Conservation (phyloP, 2,797 vertebrate species). For the Tragopan temminckii region DNA sequence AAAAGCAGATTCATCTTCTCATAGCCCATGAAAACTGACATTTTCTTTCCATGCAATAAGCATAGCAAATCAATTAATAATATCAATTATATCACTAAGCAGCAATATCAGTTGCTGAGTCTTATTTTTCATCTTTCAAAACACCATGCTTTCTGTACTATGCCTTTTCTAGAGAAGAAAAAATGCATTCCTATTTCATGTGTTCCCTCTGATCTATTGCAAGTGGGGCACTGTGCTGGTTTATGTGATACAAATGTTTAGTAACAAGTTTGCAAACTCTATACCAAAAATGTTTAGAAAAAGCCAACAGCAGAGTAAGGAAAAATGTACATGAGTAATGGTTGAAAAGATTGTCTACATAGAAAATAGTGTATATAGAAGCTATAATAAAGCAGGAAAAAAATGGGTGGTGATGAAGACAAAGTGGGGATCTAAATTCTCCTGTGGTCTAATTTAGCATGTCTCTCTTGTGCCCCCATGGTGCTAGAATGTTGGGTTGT, state of each 20-base stretch:
- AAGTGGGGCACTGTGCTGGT: neutral
- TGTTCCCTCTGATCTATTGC: neutral
- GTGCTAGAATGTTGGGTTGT: neutral
- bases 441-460: neutral
- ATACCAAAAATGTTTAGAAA: neutral
- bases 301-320: neutral
- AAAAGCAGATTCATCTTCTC: neutral
- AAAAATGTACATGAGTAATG: neutral
- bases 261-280: neutral
- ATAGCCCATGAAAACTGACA: neutral
- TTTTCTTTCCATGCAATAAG: slow-evolving; percentile 2
- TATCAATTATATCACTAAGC: neutral
- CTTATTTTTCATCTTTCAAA: neutral
- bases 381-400: neutral
- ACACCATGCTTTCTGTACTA: neutral
- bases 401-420: neutral
- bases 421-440: neutral
- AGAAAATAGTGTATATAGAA: neutral
- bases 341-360: neutral
- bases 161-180: neutral
- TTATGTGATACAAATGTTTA: neutral
- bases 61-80: neutral
- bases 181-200: neutral
- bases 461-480: neutral
- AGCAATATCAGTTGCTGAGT: neutral